phyloP scores from a whole-genome alignment of 2,113 vertebrate species.

The Halcyon malimbica region DNA sequence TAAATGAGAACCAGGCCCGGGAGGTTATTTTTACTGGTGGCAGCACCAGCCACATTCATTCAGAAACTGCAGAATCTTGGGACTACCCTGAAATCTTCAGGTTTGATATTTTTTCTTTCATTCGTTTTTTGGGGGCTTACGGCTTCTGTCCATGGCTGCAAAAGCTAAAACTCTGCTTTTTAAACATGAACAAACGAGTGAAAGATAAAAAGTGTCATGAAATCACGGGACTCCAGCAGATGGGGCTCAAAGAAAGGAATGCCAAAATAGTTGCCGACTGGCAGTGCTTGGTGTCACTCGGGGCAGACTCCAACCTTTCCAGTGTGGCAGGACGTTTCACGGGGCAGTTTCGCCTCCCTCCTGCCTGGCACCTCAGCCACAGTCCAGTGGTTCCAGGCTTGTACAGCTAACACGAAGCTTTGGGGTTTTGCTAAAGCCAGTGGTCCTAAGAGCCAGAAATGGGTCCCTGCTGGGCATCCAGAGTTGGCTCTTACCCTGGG shows the following conservation, averaged over 20 bases:
- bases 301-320: background rate
- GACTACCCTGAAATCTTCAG: background rate
- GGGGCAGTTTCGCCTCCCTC: background rate
- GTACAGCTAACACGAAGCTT: background rate
- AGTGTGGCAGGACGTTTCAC: accelerated
- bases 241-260: slow-evolving; percentile 64
- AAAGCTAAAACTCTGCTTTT: background rate
- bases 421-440: background rate
- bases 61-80: background rate
- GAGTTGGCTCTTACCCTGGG: background rate
- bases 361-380: background rate
- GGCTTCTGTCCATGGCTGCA: background rate
- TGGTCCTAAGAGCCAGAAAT: background rate
- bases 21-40: background rate
- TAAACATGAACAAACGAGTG: background rate
- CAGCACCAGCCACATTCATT: background rate
- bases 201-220: background rate
- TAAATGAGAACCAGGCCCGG: background rate
- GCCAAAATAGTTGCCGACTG: background rate
- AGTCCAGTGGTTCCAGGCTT: background rate
- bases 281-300: background rate
- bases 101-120: accelerated
- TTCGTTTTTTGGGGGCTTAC: background rate
- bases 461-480: background rate
- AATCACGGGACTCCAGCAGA: slow-evolving; percentile 57